These are phyloP conservation scores for Zosterops hypoxanthus DNA, from an alignment of 2,113 vertebrate species.

Conservation along the genomic window DNA sequence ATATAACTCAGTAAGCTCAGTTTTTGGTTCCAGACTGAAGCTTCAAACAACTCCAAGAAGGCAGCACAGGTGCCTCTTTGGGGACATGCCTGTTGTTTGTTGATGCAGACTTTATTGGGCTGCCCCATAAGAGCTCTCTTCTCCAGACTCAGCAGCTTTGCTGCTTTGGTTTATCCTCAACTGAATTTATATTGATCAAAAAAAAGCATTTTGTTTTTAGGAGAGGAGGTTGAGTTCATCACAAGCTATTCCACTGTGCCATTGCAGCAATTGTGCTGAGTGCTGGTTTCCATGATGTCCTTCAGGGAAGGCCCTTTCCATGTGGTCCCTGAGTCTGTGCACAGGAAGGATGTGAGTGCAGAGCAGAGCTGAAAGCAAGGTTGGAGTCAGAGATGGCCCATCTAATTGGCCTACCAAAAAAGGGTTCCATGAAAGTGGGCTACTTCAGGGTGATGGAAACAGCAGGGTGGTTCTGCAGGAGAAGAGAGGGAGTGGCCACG, in stretches of 20 bases:
- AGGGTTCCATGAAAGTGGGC: neutral
- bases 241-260: accelerated
- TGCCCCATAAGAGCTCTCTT: neutral
- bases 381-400: neutral
- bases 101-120: neutral
- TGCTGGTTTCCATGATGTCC: neutral
- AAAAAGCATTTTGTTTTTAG: neutral
- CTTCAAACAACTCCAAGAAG: neutral
- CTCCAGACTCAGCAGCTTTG: neutral
- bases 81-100: accelerated
- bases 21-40: neutral
- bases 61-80: neutral
- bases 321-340: neutral
- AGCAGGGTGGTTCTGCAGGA: neutral
- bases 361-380: neutral
- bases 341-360: neutral
- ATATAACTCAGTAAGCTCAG: neutral
- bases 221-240: neutral
- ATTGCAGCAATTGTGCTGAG: accelerated
- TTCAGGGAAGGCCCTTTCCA: neutral
- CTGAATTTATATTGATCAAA: neutral
- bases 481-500: neutral
- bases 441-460: neutral
- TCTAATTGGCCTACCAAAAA: neutral
- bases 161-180: neutral